A percentile compares a stretch with the other conserved stretches of the same genome.
Evolutionary conservation across 2,113 vertebrate genomes (phyloP).

Genomic region (Oncorhynchus gorbuscha): DNA sequence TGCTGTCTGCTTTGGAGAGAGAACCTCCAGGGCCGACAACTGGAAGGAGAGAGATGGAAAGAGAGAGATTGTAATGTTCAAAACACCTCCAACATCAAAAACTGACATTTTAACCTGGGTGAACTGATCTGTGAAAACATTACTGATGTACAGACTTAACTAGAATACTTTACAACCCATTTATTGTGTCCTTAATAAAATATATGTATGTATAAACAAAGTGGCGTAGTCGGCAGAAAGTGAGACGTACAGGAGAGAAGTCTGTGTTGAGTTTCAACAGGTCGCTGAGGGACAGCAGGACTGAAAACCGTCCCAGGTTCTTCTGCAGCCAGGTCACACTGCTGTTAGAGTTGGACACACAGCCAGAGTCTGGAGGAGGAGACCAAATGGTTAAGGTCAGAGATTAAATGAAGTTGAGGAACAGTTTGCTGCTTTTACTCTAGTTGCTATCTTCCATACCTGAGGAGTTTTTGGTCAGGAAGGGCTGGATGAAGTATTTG

Average conservation of each 20-base stretch:
- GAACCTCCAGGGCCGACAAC: slow-evolving; percentile 45
- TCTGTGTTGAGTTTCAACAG: slow-evolving; percentile 56
- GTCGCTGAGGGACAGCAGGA: slow-evolving; percentile 27
- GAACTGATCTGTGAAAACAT: not conserved
- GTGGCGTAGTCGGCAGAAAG: not conserved
- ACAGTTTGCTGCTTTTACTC: not conserved
- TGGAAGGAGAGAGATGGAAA: slow-evolving; percentile 4
- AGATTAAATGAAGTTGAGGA: too few relatives aligned
- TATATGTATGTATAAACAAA: not conserved
- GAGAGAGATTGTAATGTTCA: too few relatives aligned
- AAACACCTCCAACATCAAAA: not conserved
- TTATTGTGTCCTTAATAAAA: not conserved
- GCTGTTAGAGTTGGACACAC: slow-evolving; percentile 44
- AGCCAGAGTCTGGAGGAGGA: slow-evolving; percentile 26
- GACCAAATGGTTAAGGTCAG: not conserved
- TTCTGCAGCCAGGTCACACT: slow-evolving; percentile 53
- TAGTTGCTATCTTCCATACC: slow-evolving; percentile 13
- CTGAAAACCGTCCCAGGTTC: slow-evolving; percentile 63
- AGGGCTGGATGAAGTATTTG: slow-evolving; percentile 28
- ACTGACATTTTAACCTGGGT: not conserved
- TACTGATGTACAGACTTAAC: not conserved
- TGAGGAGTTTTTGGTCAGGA: slow-evolving; percentile 36
- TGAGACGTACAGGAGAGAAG: slow-evolving; percentile 60
- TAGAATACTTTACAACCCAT: not conserved
- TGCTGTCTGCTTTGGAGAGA: slow-evolving; percentile 52